Percentiles rank a stretch among this genome's conserved stretches.
These are phyloP conservation scores for Lysandra coridon DNA, from an alignment of 2,888 invertebrate genomes.

Conservation along the genomic window DNA sequence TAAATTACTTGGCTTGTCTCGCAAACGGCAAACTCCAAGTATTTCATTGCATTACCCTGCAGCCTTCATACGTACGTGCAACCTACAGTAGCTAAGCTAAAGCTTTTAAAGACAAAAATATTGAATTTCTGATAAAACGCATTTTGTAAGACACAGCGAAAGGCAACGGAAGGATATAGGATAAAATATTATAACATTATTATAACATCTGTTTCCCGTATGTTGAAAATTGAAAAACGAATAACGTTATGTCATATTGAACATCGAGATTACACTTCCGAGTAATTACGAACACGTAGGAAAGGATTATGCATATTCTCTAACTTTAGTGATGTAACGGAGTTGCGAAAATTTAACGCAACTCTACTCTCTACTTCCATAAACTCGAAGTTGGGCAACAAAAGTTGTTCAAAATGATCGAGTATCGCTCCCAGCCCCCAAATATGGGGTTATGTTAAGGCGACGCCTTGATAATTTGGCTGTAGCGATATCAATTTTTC, in stretches of 20 bases:
- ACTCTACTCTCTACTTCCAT: background rate
- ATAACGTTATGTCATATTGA: conserved; percentile 1
- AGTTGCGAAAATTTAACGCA: background rate
- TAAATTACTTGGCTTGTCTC: background rate
- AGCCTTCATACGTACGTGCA: background rate
- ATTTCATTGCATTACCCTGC: background rate
- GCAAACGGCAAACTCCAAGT: background rate
- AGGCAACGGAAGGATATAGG: too few relatives aligned
- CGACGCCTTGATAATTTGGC: too few relatives aligned
- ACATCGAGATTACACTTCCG: background rate
- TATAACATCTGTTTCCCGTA: background rate
- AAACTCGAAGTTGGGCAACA: background rate
- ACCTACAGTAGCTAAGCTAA: too few relatives aligned
- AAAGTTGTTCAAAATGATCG: background rate
- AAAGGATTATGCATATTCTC: conserved; percentile 1
- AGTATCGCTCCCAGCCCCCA: background rate
- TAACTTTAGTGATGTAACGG: background rate
- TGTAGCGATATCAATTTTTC: too few relatives aligned
- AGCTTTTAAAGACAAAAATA: too few relatives aligned
- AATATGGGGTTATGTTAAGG: background rate
- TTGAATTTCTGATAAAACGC: too few relatives aligned
- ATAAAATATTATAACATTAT: too few relatives aligned
- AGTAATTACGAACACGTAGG: background rate
- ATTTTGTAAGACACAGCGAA: too few relatives aligned
- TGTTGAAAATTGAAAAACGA: background rate